These are phyloP conservation scores for Riparia riparia DNA, from an alignment of 2,113 vertebrate species.

Conservation along the genomic window DNA sequence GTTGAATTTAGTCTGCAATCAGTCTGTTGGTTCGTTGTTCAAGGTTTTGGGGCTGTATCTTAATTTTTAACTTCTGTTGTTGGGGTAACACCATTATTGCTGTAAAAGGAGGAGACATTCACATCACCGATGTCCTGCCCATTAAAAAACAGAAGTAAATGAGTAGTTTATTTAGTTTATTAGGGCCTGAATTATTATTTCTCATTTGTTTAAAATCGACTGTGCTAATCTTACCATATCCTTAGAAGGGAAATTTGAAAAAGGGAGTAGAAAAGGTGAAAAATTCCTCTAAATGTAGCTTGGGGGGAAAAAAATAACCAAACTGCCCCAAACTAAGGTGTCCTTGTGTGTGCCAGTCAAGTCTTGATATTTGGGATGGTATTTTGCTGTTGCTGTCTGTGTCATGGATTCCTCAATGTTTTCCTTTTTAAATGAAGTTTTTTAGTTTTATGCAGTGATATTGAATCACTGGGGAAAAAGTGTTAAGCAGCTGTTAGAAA, in stretches of 20 bases:
- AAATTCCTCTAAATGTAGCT: not conserved
- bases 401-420: not conserved
- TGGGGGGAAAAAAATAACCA: not conserved
- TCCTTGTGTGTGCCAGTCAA: not conserved
- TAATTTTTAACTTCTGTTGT: not conserved
- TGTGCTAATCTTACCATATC: not conserved
- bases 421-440: not conserved
- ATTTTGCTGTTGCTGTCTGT: not conserved
- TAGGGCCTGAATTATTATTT: not conserved
- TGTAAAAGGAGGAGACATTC: not conserved
- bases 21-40: not conserved
- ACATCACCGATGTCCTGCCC: not conserved
- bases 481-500: not conserved
- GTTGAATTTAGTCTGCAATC: not conserved
- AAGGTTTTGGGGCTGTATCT: not conserved
- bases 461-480: not conserved
- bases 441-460: not conserved
- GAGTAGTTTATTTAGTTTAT: not conserved
- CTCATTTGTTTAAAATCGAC: not conserved
- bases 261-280: not conserved
- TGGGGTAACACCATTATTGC: not conserved
- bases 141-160: not conserved
- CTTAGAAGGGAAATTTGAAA: not conserved
- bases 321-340: no score
- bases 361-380: not conserved